Evolutionary conservation across 23 tunicate genomes (phyloP).

Genomic region (Botrylloides violaceus): DNA sequence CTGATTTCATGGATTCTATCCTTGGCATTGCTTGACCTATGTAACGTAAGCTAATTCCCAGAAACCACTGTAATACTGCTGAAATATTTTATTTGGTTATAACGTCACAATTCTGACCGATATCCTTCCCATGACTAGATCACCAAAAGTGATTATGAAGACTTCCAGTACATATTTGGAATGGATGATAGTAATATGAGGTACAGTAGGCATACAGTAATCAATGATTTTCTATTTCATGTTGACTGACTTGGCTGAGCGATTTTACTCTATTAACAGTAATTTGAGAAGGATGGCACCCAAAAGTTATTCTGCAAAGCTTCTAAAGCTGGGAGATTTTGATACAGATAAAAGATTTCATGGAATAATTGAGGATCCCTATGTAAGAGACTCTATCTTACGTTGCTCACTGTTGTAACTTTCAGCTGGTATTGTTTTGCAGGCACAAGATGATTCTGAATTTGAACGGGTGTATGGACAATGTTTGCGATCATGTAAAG

Average conservation of each 20-base stretch:
- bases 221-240: neutral
- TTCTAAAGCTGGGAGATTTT: conserved; percentile 58
- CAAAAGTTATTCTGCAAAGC: conserved; percentile 41
- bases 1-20: too few species aligned
- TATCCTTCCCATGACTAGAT: too few species aligned
- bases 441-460: conserved; percentile 28
- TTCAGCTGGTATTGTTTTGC: neutral
- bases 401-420: conserved; percentile 14
- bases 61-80: too few species aligned
- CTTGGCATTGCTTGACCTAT: too few species aligned
- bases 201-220: conserved; percentile 1
- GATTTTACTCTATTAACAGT: conserved; percentile 4
- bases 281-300: conserved; percentile 80
- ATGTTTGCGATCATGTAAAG: conserved; percentile 42
- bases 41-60: too few species aligned
- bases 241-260: neutral
- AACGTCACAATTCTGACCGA: too few species aligned
- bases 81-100: too few species aligned
- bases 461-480: conserved; percentile 65
- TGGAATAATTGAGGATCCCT: conserved; percentile 84
- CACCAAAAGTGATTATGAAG: conserved; percentile 40
- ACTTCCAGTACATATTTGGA: conserved; percentile 78
- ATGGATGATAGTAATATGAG: conserved; percentile 91
- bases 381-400: conserved; percentile 33
- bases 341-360: conserved; percentile 39